Evolutionary conservation across 2,797 vertebrate genomes (phyloP).

Genomic region (Eidolon dupreanum): DNA sequence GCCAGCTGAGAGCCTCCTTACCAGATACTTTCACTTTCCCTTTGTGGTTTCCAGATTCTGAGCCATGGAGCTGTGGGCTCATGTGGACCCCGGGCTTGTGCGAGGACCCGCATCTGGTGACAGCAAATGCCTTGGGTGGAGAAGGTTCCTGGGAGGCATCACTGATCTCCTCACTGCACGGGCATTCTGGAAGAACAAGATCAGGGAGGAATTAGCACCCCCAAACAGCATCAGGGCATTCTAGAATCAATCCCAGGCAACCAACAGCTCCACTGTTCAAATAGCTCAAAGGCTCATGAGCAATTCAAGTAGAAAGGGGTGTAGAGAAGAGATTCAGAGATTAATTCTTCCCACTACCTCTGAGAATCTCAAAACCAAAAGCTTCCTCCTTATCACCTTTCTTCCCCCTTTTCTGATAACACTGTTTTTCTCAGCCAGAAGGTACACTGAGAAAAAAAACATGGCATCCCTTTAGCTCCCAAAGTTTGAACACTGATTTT

Average conservation of each 20-base stretch:
- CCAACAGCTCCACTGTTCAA: not conserved
- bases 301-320: not conserved
- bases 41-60: slow-evolving; percentile 89
- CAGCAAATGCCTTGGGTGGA: slow-evolving; percentile 83
- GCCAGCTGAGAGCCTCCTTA: slow-evolving; percentile 84
- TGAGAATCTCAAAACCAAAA: slow-evolving; percentile 22
- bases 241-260: slow-evolving; percentile 23
- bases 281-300: not conserved
- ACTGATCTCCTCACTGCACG: slow-evolving; percentile 92
- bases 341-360: not conserved
- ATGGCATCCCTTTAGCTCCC: not conserved
- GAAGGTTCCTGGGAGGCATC: slow-evolving; percentile 89
- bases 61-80: slow-evolving; percentile 87
- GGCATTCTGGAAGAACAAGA: slow-evolving; percentile 87
- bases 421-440: not conserved
- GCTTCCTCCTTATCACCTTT: not conserved
- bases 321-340: not conserved
- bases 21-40: slow-evolving; percentile 91
- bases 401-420: not conserved
- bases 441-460: slow-evolving; percentile 1
- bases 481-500: not conserved
- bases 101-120: slow-evolving; percentile 90
- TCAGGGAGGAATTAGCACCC: slow-evolving; percentile 40
- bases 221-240: not conserved
- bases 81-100: slow-evolving; percentile 89